Base-by-base conservation (phyloP, 2,888 invertebrate genomes). In the Phorcus lineatus region DNA sequence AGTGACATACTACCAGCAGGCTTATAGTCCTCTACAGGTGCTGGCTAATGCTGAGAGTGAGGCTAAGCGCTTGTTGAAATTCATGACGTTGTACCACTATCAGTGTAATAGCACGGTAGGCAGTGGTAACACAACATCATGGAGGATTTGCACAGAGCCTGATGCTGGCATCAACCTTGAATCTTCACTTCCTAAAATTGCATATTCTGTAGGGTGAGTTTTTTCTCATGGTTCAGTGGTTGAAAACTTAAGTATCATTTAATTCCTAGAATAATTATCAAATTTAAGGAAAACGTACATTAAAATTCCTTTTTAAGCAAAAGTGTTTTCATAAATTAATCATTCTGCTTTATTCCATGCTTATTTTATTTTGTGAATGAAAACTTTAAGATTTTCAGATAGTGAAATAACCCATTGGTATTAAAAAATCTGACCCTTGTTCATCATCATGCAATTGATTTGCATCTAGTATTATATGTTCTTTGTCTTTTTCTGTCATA, bases 141-240 rank as follows among this genome's bases (percentile, higher is more conserved):
- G 90, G 90, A 89, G 89, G 7, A 81, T 92, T 2, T 92, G 92
- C 80, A 76, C 85, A 7, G 91, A 92, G 67, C 82, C 84, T 19
- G 88, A 88, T 24, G 84, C 82, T 22, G 91, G 90, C 6, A 81
- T 90, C 54, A 89, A 88, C 81, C 67, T 88, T 2, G 89, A 89
- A 47, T 83, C 85, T 4, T 86, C 84, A 53, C 85, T 86, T 67
- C 80, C 81, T 54, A 87, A 88, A 75, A 76, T 90, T 40, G 86
- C 88, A 47, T 91, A 90, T 80, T 90, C 91, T 75, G 83, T 91
- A 40, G 91, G 91, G 91, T 91, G 83, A 85, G 88, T 83, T 57
- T 22, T 22, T 9, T 9, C n/a, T 57, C 16, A 16, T 22, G n/a
- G 55, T 55, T 55, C 3, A 55, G 11, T 11, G 3, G 55, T 55